phyloP scores from a whole-genome alignment of 2,797 vertebrate species.

The Tenualosa thibaudeaui region DNA sequence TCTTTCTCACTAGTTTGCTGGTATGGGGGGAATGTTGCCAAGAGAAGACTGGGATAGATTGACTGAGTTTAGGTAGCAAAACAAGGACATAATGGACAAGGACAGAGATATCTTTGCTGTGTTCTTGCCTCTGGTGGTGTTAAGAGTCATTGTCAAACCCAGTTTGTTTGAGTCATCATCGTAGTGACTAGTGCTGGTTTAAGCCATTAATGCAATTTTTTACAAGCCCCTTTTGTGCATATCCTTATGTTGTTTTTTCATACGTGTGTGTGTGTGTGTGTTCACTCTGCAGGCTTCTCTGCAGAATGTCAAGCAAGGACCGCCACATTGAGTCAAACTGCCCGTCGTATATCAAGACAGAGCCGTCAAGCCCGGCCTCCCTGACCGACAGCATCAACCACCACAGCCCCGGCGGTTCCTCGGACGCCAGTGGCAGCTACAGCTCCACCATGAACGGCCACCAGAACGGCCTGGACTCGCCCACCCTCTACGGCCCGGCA shows the following conservation, averaged over 20 bases:
- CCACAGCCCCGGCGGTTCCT: constrained; percentile 97
- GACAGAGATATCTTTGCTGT: background rate
- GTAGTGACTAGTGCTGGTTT: background rate
- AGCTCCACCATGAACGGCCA: constrained; percentile 99
- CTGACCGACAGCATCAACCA: constrained; percentile 99
- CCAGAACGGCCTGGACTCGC: constrained; percentile 98
- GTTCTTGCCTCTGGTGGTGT: background rate
- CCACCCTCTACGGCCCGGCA: constrained; percentile 92
- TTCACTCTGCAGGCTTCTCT: constrained; percentile 87
- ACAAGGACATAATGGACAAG: too few relatives aligned
- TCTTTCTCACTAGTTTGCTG: background rate
- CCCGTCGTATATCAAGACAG: constrained; percentile 99
- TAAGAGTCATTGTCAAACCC: background rate
- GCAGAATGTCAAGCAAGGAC: constrained; percentile 99
- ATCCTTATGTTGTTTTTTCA: background rate
- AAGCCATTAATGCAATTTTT: background rate
- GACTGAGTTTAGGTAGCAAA: background rate
- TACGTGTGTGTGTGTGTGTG: constrained; percentile 7
- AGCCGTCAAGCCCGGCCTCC: constrained; percentile 98
- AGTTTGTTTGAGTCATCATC: background rate
- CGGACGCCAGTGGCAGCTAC: constrained; percentile 98
- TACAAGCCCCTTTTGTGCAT: background rate
- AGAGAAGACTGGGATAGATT: background rate
- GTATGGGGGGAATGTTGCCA: background rate
- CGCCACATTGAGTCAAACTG: constrained; percentile 99